phyloP scores from a whole-genome alignment of 2,113 vertebrate genomes.

The Psephotus haematonotus region DNA sequence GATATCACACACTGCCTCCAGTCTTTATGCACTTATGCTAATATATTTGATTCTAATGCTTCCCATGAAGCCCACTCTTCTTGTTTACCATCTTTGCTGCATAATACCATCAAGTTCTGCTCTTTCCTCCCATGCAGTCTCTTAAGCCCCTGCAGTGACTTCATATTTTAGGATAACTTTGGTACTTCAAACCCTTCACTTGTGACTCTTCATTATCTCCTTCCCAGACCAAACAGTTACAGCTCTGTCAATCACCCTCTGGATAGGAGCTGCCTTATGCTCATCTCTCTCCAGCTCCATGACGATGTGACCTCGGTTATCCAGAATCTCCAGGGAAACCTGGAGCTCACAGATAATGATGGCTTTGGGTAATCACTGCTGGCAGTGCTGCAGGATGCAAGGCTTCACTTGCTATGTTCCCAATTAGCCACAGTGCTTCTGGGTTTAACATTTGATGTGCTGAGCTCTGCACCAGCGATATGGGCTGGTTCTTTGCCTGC shows the following conservation, averaged over 20 bases:
- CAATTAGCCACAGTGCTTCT: not conserved
- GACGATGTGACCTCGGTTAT: not conserved
- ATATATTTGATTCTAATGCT: not conserved
- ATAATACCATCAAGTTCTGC: not conserved
- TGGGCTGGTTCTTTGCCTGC: not conserved
- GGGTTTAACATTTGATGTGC: not conserved
- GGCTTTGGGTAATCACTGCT: not conserved
- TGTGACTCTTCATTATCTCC: not conserved
- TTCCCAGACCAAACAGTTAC: constrained; percentile 8
- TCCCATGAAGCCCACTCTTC: not conserved
- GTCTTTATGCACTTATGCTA: not conserved
- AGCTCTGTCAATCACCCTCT: not conserved
- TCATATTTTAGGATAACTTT: not conserved
- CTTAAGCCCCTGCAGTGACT: not conserved
- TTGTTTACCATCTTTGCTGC: not conserved
- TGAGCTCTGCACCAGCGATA: not conserved
- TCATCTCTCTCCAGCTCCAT: not conserved
- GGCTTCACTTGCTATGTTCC: not conserved
- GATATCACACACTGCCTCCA: not conserved
- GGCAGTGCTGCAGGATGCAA: not conserved
- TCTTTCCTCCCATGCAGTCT: not conserved
- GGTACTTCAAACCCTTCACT: not conserved
- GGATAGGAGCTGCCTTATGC: not conserved
- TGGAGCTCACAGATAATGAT: not conserved
- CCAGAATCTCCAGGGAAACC: constrained; percentile 48